Evolutionary conservation across 2,113 vertebrate genomes (phyloP), one percentile per base, ranked within the genome.

Genomic region (Hypomesus transpacificus): DNA sequence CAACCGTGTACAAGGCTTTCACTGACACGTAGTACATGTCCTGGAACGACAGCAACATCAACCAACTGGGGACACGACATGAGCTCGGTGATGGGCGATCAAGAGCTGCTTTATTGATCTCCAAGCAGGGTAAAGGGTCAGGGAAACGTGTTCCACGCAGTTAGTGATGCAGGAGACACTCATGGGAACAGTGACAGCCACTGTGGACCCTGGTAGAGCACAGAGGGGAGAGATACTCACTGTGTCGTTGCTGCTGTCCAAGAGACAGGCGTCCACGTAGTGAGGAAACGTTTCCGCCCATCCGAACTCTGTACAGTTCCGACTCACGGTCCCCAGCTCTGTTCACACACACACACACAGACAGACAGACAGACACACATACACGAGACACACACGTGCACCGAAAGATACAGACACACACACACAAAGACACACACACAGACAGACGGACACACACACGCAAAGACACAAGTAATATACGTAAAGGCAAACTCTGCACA

Each of bases 1-100:
- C 97, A 6, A 98, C 97, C 0, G 97, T 99, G 87, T 99, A 99
- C 64, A 99, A 90, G 67, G 96, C 96, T 87, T 98, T 98, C 86
- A 99, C 96, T 0, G 97, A 96, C 0, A 95, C 89, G 0, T 91
- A 99, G 87, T 95, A 98, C 82, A 92, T 92, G 73, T 95, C 93
- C 96, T 98, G 78, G 1, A 66, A 20, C 1, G 62, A 16, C 39
- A 64, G 17, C 28, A 63, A 17, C 62, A 68, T 1, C 22, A 70
- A 20, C 4, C 7, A 9, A 24, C 52, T 20, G 9, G 18, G 17
- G 58, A 57, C n/a, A n/a, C 22, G 62, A 14, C 31, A 74, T 57
- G 62, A 53, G 21, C 4, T 34, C 7, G 31, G 4, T 34, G 1
- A 34, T 34, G 31, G 5, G 1, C 5, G 31, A 34, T 34, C 31